phyloP scores from a whole-genome alignment of 2,113 vertebrate species.

The Crotalus horridus region DNA sequence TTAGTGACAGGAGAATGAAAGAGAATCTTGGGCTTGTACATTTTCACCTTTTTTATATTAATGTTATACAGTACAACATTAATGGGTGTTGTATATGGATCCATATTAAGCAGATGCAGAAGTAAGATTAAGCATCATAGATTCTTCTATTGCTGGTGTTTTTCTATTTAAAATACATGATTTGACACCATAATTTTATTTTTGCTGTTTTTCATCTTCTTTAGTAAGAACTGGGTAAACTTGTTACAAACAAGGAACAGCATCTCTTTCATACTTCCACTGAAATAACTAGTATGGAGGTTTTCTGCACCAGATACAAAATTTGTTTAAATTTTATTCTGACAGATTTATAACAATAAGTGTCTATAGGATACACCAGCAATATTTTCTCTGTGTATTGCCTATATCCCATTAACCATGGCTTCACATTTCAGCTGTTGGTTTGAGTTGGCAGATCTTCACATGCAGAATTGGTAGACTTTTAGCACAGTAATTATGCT shows the following conservation, averaged over 20 bases:
- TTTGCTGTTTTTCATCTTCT: not conserved
- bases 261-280: not conserved
- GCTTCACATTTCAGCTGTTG: not conserved
- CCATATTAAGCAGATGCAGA: not conserved
- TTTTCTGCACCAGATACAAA: not conserved
- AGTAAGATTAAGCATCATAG: not conserved
- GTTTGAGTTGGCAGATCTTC: not conserved
- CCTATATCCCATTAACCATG: not conserved
- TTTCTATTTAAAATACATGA: not conserved
- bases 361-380: not conserved
- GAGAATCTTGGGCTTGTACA: not conserved
- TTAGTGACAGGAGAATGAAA: not conserved
- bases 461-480: not conserved
- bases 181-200: not conserved
- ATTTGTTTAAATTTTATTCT: not conserved
- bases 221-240: not conserved
- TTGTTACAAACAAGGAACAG: not conserved
- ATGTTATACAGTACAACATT: not conserved
- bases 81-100: not conserved
- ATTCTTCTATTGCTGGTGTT: not conserved
- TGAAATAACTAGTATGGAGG: not conserved
- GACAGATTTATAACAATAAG: not conserved
- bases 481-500: not conserved
- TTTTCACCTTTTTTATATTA: not conserved
- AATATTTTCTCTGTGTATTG: not conserved